phyloP scores from a whole-genome alignment of 92 coral and sea anemone species.

The Porites lobata region DNA sequence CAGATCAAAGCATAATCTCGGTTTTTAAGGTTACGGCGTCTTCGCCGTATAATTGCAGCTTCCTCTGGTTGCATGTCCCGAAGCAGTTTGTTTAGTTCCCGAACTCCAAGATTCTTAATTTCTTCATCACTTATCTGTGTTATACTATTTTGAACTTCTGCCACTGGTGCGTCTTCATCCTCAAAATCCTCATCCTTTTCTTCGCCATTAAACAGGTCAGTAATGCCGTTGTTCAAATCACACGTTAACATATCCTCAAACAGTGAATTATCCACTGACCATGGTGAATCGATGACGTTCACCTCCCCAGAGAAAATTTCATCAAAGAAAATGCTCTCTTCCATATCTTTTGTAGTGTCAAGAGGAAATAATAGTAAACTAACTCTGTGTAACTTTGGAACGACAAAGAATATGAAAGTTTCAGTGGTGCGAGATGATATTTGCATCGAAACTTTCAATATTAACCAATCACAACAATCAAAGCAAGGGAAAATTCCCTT shows the following conservation, averaged over 20 bases:
- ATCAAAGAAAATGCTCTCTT: constrained; percentile 2
- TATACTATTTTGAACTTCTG: constrained; percentile 19
- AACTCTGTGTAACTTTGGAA: not conserved
- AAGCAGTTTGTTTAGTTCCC: constrained; percentile 61
- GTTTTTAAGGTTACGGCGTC: constrained; percentile 77
- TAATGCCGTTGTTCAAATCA: constrained; percentile 5
- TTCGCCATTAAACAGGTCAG: constrained; percentile 6
- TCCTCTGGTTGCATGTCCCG: constrained; percentile 54
- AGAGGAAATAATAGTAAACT: not conserved
- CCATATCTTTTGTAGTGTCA: not conserved
- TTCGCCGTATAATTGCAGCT: constrained; percentile 52
- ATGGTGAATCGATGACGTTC: constrained; percentile 21
- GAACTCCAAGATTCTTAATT: constrained; percentile 66
- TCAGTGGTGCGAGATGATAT: too few species aligned
- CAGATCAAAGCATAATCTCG: constrained; percentile 79
- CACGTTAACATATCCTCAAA: constrained; percentile 18
- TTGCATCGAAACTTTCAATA: not conserved
- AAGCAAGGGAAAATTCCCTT: constrained; percentile 44
- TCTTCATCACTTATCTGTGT: constrained; percentile 58
- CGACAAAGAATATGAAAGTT: too few species aligned
- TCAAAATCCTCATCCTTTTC: constrained; percentile 20
- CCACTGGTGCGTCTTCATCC: constrained; percentile 7
- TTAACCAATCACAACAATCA: constrained; percentile 20
- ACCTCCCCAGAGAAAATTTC: not conserved
- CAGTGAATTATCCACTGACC: constrained; percentile 37